A percentile compares a stretch with the other conserved stretches of the same genome.
These are phyloP conservation scores for Archivesica marissinica DNA, from an alignment of 1,140 invertebrate genomes.

Conservation along the genomic window DNA sequence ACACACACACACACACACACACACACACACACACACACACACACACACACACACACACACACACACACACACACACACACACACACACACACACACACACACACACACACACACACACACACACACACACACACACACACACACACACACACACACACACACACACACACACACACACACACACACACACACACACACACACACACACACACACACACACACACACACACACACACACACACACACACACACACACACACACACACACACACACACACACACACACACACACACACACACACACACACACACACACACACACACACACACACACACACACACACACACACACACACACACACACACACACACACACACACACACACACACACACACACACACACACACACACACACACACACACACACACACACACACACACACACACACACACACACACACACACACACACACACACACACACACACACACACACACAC, in stretches of 20 bases:
- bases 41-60: neutral
- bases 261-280: neutral
- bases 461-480: neutral
- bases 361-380: neutral
- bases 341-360: neutral
- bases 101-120: neutral
- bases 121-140: neutral
- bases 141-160: neutral
- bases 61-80: neutral
- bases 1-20: neutral
- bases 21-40: neutral
- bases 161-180: neutral
- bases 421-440: neutral
- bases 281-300: neutral
- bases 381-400: neutral
- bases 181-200: neutral
- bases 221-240: neutral
- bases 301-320: neutral
- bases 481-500: neutral
- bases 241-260: neutral
- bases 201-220: neutral
- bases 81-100: neutral
- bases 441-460: neutral
- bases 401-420: neutral
- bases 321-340: neutral